Conservation (phyloP, 2,797 vertebrate species). For the Sebastes matsubarae region DNA sequence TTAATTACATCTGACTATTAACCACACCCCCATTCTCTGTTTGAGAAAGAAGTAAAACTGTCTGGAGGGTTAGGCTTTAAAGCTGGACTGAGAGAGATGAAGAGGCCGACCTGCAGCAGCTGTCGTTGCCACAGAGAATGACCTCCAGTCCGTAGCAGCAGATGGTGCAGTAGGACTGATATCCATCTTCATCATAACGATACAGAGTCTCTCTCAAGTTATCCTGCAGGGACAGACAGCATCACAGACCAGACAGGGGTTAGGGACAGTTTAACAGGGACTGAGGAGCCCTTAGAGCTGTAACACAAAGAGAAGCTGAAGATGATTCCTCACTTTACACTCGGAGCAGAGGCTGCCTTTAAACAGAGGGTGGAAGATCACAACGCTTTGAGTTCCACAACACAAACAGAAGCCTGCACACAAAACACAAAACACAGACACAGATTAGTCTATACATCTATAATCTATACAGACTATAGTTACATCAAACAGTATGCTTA, state of each 20-base stretch:
- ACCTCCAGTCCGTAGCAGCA: slow-evolving; percentile 85
- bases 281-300: not conserved
- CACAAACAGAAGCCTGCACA: slow-evolving; percentile 80
- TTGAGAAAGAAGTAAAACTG: too few relatives aligned
- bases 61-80: too few relatives aligned
- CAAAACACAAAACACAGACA: not conserved
- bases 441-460: too few relatives aligned
- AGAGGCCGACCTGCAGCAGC: slow-evolving; percentile 78
- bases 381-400: slow-evolving; percentile 65
- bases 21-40: too few relatives aligned
- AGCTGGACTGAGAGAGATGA: not conserved
- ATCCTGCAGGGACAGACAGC: slow-evolving; percentile 50
- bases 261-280: not conserved
- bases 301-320: not conserved
- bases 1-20: too few relatives aligned
- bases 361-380: slow-evolving; percentile 79
- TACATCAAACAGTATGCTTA: not conserved
- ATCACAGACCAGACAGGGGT: not conserved
- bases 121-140: slow-evolving; percentile 80
- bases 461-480: too few relatives aligned
- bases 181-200: slow-evolving; percentile 83
- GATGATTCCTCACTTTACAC: slow-evolving; percentile 76
- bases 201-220: slow-evolving; percentile 82
- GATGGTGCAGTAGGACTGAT: slow-evolving; percentile 86
- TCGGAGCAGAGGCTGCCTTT: slow-evolving; percentile 79